phyloP scores from a whole-genome alignment of 1,140 invertebrate genomes.

The Tribolium madens region DNA sequence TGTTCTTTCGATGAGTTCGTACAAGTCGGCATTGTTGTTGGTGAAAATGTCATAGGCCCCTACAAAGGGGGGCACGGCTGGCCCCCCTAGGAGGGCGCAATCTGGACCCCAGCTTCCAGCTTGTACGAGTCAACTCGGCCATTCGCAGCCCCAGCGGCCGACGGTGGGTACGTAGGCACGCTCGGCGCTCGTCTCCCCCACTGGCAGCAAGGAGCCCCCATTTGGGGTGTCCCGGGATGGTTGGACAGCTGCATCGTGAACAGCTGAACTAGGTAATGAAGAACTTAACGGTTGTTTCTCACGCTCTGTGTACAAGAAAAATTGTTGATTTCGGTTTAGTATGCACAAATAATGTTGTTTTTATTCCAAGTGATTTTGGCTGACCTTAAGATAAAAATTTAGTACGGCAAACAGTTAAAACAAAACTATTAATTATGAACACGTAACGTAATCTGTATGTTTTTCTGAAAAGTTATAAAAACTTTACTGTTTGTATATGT shows the following conservation, averaged over 20 bases:
- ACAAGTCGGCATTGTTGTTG: slow-evolving; percentile 50
- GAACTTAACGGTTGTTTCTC: slow-evolving; percentile 70
- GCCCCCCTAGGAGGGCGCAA: slow-evolving; percentile 64
- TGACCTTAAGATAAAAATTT: no score
- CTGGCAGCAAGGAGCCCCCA: slow-evolving; percentile 66
- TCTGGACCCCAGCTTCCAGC: slow-evolving; percentile 70
- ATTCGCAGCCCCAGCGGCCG: slow-evolving; percentile 88
- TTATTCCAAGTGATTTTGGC: no score
- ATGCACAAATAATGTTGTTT: not conserved
- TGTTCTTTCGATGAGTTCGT: slow-evolving; percentile 63
- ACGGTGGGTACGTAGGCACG: slow-evolving; percentile 79
- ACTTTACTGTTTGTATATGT: no score
- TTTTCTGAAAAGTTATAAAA: no score
- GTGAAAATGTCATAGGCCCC: slow-evolving; percentile 7
- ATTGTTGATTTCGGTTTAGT: no score
- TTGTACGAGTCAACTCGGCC: slow-evolving; percentile 92
- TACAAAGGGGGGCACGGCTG: slow-evolving; percentile 58
- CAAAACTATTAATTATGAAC: no score
- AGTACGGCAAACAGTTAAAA: no score
- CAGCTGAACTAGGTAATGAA: slow-evolving; percentile 68
- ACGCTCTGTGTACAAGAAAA: slow-evolving; percentile 69
- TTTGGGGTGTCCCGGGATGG: slow-evolving; percentile 66
- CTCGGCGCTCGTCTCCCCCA: slow-evolving; percentile 67
- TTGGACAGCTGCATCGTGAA: slow-evolving; percentile 67
- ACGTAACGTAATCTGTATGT: no score